These are phyloP conservation scores for Myotis davidii DNA, from an alignment of 2,113 vertebrate genomes.

Conservation along the genomic window DNA sequence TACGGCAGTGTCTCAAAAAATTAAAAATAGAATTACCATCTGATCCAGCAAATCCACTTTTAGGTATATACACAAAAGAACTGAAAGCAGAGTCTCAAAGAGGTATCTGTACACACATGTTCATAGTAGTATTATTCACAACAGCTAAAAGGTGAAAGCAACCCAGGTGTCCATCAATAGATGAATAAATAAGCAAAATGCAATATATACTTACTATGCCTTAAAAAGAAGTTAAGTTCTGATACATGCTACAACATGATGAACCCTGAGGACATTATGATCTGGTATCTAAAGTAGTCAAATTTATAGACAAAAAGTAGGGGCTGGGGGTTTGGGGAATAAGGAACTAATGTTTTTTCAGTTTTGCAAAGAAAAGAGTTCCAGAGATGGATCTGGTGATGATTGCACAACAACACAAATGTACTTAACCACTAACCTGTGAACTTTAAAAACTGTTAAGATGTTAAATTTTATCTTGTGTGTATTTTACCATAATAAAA, in stretches of 20 bases:
- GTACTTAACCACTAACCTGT: not conserved
- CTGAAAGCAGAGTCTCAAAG: not conserved
- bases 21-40: slow-evolving; percentile 35
- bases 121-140: not conserved
- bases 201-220: not conserved
- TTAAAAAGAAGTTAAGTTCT: slow-evolving; percentile 17
- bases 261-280: not conserved
- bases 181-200: slow-evolving; percentile 17
- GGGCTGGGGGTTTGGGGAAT: not conserved
- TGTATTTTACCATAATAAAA: slow-evolving; percentile 31
- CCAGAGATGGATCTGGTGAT: not conserved
- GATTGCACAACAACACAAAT: not conserved
- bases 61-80: not conserved
- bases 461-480: not conserved
- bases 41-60: slow-evolving; percentile 7
- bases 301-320: not conserved
- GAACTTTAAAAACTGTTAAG: not conserved
- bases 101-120: not conserved
- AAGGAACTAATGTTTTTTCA: not conserved
- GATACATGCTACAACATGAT: not conserved
- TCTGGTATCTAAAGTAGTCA: not conserved
- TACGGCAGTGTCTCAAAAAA: not conserved
- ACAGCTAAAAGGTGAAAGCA: not conserved
- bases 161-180: not conserved
- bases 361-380: not conserved